A percentile compares a stretch with the other conserved stretches of the same genome.
Evolutionary conservation across 1,140 invertebrate species (phyloP).

Genomic region (Mycetomoellerius zeteki): DNA sequence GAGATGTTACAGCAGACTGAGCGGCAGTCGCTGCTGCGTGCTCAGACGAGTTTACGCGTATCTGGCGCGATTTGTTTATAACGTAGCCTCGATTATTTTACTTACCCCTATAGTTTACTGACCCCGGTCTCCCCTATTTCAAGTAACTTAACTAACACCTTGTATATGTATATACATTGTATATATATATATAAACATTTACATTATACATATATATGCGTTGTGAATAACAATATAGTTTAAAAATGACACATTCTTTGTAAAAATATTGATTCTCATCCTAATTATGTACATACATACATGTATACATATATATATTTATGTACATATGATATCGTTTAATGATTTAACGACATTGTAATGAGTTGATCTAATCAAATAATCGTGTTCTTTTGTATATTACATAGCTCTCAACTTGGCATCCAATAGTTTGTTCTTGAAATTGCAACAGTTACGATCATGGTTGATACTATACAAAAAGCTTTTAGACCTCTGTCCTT

Average conservation of each 20-base stretch:
- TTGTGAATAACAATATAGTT: background rate
- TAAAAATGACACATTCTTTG: background rate
- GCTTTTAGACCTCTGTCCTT: background rate
- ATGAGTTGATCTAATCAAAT: constrained; percentile 35
- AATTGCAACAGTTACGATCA: constrained; percentile 12
- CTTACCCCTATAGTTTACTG: too few species aligned
- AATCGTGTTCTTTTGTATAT: background rate
- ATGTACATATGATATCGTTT: background rate
- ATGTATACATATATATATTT: background rate
- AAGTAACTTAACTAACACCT: too few species aligned
- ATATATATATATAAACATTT: background rate
- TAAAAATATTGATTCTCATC: constrained; percentile 9
- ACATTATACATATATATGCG: background rate
- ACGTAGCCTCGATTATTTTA: too few species aligned
- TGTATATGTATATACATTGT: background rate
- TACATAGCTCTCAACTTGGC: background rate
- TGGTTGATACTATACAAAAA: constrained; percentile 19
- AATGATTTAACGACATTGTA: constrained; percentile 27
- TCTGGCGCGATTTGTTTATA: too few species aligned
- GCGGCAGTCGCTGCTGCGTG: too few species aligned
- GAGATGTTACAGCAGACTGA: too few species aligned
- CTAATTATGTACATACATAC: background rate
- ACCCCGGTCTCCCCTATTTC: too few species aligned
- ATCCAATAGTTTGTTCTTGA: background rate
- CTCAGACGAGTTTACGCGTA: too few species aligned